These are phyloP conservation scores for Halocynthia aurantium DNA, from an alignment of 23 tunicate genomes.

Conservation along the genomic window DNA sequence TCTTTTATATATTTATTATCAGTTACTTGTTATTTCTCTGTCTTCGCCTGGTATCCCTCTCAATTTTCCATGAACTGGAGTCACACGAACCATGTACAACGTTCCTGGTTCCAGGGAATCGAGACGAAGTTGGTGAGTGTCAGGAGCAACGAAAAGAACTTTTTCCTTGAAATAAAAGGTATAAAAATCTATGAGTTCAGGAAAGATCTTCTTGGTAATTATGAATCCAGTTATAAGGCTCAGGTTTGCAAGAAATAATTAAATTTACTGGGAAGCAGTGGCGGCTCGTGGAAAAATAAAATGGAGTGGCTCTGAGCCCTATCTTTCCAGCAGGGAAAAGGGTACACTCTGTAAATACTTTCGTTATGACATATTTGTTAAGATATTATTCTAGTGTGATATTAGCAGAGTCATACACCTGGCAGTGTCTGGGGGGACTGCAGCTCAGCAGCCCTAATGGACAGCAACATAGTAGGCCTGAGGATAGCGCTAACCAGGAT, in stretches of 20 bases:
- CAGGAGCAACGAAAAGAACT: not conserved
- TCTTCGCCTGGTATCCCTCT: conserved; percentile 24
- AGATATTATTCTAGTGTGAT: too few relatives aligned
- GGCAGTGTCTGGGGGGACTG: too few relatives aligned
- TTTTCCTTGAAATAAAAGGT: not conserved
- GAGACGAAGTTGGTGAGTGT: not conserved
- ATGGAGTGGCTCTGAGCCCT: not conserved
- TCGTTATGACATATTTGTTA: too few relatives aligned
- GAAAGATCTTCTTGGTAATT: not conserved
- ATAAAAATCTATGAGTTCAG: not conserved
- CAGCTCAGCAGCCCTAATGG: conserved; percentile 2
- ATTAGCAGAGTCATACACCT: too few relatives aligned
- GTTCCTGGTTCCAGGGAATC: conserved; percentile 10
- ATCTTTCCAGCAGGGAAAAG: too few relatives aligned
- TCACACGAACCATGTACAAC: conserved; percentile 1
- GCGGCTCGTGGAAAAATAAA: not conserved
- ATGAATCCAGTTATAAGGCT: not conserved
- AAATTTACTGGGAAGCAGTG: not conserved
- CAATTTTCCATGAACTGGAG: conserved; percentile 14
- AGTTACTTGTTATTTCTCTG: conserved; percentile 32
- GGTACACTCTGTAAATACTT: too few relatives aligned
- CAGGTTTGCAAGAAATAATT: not conserved
- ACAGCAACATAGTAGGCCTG: too few relatives aligned
- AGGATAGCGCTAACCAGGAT: too few relatives aligned
- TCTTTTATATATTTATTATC: not conserved